Conservation (phyloP, 1,140 invertebrate species). For the Plodia interpunctella region DNA sequence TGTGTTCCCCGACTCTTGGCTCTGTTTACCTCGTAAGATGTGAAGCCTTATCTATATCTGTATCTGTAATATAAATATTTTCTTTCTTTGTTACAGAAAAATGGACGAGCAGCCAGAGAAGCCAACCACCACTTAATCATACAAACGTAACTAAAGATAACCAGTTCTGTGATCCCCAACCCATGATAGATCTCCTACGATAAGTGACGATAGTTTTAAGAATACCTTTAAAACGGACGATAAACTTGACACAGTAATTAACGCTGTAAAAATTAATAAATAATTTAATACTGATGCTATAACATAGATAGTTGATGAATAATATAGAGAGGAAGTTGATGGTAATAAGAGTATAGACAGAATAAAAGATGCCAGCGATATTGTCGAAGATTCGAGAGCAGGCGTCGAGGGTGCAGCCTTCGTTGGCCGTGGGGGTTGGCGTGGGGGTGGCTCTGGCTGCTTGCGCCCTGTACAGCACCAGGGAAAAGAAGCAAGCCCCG, state of each 20-base stretch:
- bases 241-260: background rate
- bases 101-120: slow-evolving; percentile 42
- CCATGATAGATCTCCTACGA: background rate
- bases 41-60: no score
- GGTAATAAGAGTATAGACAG: background rate
- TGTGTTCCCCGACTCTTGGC: no score
- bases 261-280: slow-evolving; percentile 3
- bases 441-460: slow-evolving; percentile 63
- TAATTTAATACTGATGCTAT: background rate
- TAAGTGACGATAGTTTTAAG: background rate
- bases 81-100: slow-evolving; percentile 51
- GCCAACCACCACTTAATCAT: slow-evolving; percentile 11
- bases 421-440: slow-evolving; percentile 77
- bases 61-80: background rate
- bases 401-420: slow-evolving; percentile 72
- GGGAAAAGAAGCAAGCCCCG: slow-evolving; percentile 58
- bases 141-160: slow-evolving; percentile 13
- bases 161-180: slow-evolving; percentile 32
- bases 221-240: background rate
- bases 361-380: slow-evolving; percentile 63
- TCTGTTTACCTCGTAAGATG: no score
- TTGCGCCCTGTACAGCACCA: slow-evolving; percentile 63
- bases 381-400: slow-evolving; percentile 65
- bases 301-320: background rate
- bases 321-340: no score